Percentiles rank a stretch among this genome's conserved stretches.
Evolutionary conservation across 2,113 vertebrate species (phyloP).

Genomic region (Brevimyrus niger): DNA sequence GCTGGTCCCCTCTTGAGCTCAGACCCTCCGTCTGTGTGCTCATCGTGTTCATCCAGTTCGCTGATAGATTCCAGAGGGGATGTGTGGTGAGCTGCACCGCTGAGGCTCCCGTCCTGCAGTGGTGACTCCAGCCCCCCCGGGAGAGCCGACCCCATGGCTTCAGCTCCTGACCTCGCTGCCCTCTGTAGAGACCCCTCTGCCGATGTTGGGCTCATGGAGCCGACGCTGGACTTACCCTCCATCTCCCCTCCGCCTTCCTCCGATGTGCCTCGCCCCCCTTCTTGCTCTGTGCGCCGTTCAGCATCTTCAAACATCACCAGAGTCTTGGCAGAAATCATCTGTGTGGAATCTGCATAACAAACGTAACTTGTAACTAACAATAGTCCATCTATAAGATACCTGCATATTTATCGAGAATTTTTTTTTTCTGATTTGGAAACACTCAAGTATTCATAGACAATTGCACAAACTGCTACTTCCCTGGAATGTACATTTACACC

Average conservation of each 20-base stretch:
- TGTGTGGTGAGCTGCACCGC: conserved; percentile 10
- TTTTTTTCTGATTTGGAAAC: background rate
- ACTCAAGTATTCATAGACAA: background rate
- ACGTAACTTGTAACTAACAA: background rate
- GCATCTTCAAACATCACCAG: conserved; percentile 3
- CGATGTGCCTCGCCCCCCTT: background rate
- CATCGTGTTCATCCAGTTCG: conserved; percentile 33
- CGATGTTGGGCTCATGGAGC: conserved; percentile 23
- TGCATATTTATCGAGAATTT: background rate
- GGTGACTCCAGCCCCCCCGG: background rate
- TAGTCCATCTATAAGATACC: background rate
- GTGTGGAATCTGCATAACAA: conserved; percentile 3
- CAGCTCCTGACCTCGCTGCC: background rate
- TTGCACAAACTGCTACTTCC: background rate
- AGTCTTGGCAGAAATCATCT: conserved; percentile 14
- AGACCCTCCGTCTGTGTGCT: background rate
- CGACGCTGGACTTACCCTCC: conserved; percentile 17
- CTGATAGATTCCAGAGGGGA: conserved; percentile 35
- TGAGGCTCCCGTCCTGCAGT: conserved; percentile 16
- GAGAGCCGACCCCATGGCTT: background rate
- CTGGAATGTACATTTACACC: background rate
- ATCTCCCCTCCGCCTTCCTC: background rate
- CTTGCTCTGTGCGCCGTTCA: background rate
- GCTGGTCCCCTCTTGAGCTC: conserved; percentile 17
- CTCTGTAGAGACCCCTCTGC: background rate